Conservation (phyloP, 2,888 invertebrate genomes). For the Smittia aterrima region DNA sequence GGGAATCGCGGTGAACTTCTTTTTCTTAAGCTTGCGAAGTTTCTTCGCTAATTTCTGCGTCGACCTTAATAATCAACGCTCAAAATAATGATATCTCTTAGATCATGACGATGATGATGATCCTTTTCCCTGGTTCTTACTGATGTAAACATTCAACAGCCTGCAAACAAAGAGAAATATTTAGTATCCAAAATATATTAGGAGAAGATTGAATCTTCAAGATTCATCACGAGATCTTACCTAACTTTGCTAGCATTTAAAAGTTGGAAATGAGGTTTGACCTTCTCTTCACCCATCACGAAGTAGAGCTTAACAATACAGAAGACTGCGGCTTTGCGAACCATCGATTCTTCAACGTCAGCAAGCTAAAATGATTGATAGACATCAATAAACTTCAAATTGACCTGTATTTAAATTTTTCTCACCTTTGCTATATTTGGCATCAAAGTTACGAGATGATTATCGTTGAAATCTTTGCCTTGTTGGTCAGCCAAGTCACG, state of each 20-base stretch:
- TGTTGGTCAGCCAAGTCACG: constrained; percentile 79
- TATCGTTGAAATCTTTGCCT: constrained; percentile 68
- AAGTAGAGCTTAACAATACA: constrained; percentile 94
- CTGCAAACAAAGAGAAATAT: constrained; percentile 40
- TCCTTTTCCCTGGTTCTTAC: constrained; percentile 46
- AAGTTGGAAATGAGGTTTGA: constrained; percentile 75
- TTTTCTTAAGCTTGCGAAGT: constrained; percentile 44
- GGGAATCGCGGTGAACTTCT: constrained; percentile 37
- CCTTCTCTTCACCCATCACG: constrained; percentile 80
- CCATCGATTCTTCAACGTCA: constrained; percentile 86
- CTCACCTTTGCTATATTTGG: constrained; percentile 81
- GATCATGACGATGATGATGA: constrained; percentile 46
- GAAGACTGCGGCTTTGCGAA: constrained; percentile 94
- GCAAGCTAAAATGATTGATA: constrained; percentile 65
- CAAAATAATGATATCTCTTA: constrained; percentile 42
- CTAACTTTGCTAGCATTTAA: constrained; percentile 86
- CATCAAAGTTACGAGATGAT: constrained; percentile 76
- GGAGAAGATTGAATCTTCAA: background rate
- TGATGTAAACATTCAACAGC: constrained; percentile 47
- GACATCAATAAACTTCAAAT: constrained; percentile 12
- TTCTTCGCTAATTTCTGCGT: constrained; percentile 47
- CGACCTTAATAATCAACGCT: constrained; percentile 46
- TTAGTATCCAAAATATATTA: too few relatives aligned
- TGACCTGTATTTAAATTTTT: background rate
- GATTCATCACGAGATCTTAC: constrained; percentile 42